Evolutionary conservation across 2,797 vertebrate genomes (phyloP), one percentile per base, ranked within the genome.

Genomic region (Mastacembelus armatus): DNA sequence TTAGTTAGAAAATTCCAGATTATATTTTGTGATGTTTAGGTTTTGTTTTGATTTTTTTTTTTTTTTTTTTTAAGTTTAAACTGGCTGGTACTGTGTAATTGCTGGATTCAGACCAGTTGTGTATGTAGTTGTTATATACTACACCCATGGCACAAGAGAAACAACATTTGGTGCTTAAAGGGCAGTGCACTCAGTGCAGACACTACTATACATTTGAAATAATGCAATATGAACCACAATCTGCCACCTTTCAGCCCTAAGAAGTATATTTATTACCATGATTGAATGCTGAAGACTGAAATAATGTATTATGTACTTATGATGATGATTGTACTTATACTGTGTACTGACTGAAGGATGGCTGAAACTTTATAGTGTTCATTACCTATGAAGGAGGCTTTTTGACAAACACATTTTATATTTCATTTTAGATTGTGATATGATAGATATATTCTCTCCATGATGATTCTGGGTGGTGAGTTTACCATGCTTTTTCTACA

Each of bases 151-250:
- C 78, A 85, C 70, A 82, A 77, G 57, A 85, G 85, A 33, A 76
- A 86, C 66, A 62, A 67, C 71, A 52, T 59, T 77, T 48, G 83
- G 79, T 91, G 85, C 86, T 86, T 55, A 62, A 49, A 73, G 65
- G 45, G 52, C 48, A 18, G 54, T 45, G 58, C 81, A 71, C 72
- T 48, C 76, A 68, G 77, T 75, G 62, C 77, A 77, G 80, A 93
- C 92, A 93, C 91, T 92, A 94, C 86, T 85, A 24, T 77, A 55
- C 80, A 76, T 77, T 85, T 81, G 52, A 89, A 80, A 60, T 72
- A 84, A 88, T 89, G 90, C 91, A 93, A 92, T 90, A 90, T 83
- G 62, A 88, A 89, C 77, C 74, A 86, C 89, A 84, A 73, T 90
- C 85, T 87, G 84, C 71, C 83, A 88, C 79, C 63, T 80, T 73